Percentiles rank a stretch among this genome's conserved stretches.
phyloP scores from a whole-genome alignment of 2,113 vertebrate species.

The Hippocampus barbouri region DNA sequence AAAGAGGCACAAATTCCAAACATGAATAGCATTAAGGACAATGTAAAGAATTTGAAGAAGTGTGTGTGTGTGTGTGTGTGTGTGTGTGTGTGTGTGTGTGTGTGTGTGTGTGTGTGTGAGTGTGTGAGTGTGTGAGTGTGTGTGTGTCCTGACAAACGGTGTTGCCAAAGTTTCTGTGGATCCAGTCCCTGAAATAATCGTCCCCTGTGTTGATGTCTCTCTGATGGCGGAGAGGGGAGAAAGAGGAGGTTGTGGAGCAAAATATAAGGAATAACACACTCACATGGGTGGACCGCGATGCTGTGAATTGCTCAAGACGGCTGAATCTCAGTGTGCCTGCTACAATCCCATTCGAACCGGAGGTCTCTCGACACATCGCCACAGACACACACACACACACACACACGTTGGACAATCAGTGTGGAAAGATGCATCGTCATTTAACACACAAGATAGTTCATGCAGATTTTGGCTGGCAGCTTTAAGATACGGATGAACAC shows the following conservation, averaged over 20 bases:
- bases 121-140: background rate
- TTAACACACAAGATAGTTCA: background rate
- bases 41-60: background rate
- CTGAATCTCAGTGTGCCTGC: no score
- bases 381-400: no score
- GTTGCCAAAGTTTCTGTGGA: conserved; percentile 15
- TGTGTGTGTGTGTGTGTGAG: conserved; percentile 7
- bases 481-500: no score
- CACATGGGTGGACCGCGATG: no score
- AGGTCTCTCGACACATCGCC: no score
- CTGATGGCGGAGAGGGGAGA: no score
- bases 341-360: no score
- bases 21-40: background rate
- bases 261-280: no score
- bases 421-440: background rate
- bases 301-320: no score
- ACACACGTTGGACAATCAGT: no score
- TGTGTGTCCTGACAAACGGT: background rate
- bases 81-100: conserved; percentile 1
- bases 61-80: background rate
- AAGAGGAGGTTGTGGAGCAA: no score
- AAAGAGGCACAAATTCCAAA: conserved; percentile 13
- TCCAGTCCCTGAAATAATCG: conserved; percentile 16
- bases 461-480: background rate
- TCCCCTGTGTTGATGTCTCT: no score